phyloP scores from a whole-genome alignment of 2,888 invertebrate genomes.

The Eumacrocentrus americanus region DNA sequence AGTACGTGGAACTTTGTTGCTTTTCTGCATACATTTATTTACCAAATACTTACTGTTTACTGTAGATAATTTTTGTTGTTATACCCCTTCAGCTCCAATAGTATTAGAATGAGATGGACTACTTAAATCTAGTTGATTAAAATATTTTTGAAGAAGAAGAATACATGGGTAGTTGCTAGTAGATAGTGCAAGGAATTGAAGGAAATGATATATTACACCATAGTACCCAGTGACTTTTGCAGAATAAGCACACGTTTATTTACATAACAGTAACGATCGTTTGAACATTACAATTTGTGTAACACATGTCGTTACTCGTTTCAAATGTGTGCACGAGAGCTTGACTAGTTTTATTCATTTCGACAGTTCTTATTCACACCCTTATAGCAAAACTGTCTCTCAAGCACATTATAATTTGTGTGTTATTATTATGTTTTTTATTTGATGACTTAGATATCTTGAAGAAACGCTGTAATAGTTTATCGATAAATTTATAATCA shows the following conservation, averaged over 20 bases:
- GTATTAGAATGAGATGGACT: neutral
- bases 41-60: constrained; percentile 5
- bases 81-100: neutral
- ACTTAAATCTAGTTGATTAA: neutral
- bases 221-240: constrained; percentile 47
- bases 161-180: constrained; percentile 24
- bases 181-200: constrained; percentile 28
- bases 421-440: neutral
- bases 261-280: constrained; percentile 52
- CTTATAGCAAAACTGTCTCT: neutral
- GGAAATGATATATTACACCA: constrained; percentile 50
- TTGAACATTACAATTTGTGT: constrained; percentile 28
- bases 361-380: neutral
- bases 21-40: constrained; percentile 9
- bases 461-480: neutral
- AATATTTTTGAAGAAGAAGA: neutral
- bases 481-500: constrained; percentile 1
- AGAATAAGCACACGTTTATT: constrained; percentile 60
- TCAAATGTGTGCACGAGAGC: neutral
- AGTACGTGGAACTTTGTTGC: constrained; percentile 11
- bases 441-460: neutral
- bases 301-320: neutral
- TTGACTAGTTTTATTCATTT: neutral
- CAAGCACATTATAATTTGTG: neutral
- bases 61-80: neutral